These are phyloP conservation scores for Temnothorax unifasciatus DNA, from an alignment of 2,888 invertebrate genomes.

Conservation along the genomic window DNA sequence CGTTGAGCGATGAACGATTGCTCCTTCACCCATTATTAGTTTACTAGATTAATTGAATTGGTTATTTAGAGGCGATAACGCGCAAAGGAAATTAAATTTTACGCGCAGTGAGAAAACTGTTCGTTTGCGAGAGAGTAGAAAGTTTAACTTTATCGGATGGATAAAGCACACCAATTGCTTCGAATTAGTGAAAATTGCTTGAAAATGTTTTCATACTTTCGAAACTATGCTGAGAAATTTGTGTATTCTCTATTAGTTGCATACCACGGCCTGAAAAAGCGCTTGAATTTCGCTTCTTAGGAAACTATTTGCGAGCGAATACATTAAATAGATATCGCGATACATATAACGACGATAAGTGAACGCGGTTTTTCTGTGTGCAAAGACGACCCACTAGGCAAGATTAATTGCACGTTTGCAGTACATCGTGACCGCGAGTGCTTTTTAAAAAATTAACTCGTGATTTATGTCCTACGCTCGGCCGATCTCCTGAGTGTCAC, in stretches of 20 bases:
- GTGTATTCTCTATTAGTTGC: constrained; percentile 18
- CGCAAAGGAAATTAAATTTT: constrained; percentile 39
- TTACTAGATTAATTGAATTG: constrained; percentile 51
- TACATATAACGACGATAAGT: constrained; percentile 19
- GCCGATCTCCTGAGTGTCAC: constrained; percentile 40
- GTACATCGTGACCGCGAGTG: constrained; percentile 53
- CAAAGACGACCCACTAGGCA: constrained; percentile 36
- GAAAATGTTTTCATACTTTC: constrained; percentile 16
- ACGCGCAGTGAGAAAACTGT: constrained; percentile 26
- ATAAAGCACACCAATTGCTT: constrained; percentile 5
- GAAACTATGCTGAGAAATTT: constrained; percentile 23
- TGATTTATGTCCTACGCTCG: constrained; percentile 65
- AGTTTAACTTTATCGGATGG: background rate
- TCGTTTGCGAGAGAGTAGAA: background rate
- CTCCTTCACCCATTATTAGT: constrained; percentile 30
- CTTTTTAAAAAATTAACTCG: constrained; percentile 62
- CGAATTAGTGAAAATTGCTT: constrained; percentile 27
- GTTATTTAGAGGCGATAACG: constrained; percentile 21
- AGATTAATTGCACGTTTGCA: constrained; percentile 65
- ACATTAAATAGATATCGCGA: constrained; percentile 45
- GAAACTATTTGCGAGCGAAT: constrained; percentile 28
- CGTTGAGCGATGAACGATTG: constrained; percentile 30
- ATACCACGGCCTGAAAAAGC: background rate
- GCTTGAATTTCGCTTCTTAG: constrained; percentile 34
- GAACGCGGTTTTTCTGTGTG: constrained; percentile 28